Percentiles rank a stretch among this genome's conserved stretches.
phyloP scores from a whole-genome alignment of 2,797 vertebrate species.

The Vespertilio murinus region DNA sequence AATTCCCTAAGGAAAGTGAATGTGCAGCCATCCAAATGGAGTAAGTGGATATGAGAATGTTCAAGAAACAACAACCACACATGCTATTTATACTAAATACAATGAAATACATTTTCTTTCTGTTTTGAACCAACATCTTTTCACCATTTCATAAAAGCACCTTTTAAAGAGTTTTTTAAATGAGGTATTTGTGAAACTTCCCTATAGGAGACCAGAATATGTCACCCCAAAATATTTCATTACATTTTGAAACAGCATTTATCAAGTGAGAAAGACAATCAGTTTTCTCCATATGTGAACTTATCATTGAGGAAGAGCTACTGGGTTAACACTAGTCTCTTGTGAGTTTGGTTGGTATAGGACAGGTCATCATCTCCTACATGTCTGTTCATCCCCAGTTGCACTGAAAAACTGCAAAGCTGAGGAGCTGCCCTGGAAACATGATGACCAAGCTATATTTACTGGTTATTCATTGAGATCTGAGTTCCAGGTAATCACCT shows the following conservation, averaged over 20 bases:
- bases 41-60: background rate
- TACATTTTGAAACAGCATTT: slow-evolving; percentile 9
- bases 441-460: background rate
- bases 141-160: background rate
- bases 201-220: background rate
- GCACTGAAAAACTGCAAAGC: background rate
- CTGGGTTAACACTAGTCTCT: background rate
- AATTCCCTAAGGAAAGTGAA: background rate
- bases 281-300: background rate
- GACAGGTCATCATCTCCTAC: background rate
- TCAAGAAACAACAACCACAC: background rate
- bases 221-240: background rate
- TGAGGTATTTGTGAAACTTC: background rate
- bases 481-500: background rate
- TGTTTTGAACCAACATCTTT: background rate
- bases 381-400: background rate
- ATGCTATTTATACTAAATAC: background rate
- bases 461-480: background rate
- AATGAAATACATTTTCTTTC: background rate
- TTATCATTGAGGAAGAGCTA: background rate
- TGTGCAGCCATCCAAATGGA: background rate
- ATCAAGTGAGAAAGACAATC: background rate
- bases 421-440: background rate
- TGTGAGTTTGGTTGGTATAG: background rate
- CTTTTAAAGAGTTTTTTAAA: background rate